phyloP scores from a whole-genome alignment of 2,888 invertebrate genomes.

The Pandemis cinnamomeana region DNA sequence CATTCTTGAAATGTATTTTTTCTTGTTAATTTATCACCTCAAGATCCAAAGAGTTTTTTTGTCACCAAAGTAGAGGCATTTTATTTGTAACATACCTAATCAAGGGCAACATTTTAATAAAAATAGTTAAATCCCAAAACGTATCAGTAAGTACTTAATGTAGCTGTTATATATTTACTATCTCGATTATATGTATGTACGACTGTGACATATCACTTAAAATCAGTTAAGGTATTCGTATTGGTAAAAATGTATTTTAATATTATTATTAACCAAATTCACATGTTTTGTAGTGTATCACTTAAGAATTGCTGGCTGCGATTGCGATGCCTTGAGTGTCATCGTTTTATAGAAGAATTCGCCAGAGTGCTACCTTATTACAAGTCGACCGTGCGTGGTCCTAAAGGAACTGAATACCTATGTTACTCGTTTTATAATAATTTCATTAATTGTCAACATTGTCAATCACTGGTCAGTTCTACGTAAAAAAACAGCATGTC shows the following conservation, averaged over 20 bases:
- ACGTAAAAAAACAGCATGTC: no score
- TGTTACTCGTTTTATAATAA: no score
- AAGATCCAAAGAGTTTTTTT: slow-evolving; percentile 56
- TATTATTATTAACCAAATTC: background rate
- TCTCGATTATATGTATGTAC: slow-evolving; percentile 13
- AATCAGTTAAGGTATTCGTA: slow-evolving; percentile 5
- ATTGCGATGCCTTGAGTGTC: background rate
- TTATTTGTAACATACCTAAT: slow-evolving; percentile 41
- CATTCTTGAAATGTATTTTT: slow-evolving; percentile 48
- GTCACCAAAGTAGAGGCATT: slow-evolving; percentile 55
- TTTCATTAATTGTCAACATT: no score
- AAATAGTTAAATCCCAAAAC: slow-evolving; percentile 9
- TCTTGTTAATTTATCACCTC: slow-evolving; percentile 51
- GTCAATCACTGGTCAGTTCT: no score
- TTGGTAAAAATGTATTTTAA: background rate
- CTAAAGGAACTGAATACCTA: no score
- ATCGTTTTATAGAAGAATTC: background rate
- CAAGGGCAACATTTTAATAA: slow-evolving; percentile 9
- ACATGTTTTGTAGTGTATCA: background rate
- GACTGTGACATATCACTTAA: slow-evolving; percentile 34
- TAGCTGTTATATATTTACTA: slow-evolving; percentile 8
- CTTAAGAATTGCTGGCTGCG: background rate
- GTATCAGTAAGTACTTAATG: slow-evolving; percentile 21
- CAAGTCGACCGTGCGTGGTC: background rate
- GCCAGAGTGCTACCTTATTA: background rate